These are phyloP conservation scores for Drosophila bunnanda DNA, from an alignment of 2,888 invertebrate species.

Conservation along the genomic window DNA sequence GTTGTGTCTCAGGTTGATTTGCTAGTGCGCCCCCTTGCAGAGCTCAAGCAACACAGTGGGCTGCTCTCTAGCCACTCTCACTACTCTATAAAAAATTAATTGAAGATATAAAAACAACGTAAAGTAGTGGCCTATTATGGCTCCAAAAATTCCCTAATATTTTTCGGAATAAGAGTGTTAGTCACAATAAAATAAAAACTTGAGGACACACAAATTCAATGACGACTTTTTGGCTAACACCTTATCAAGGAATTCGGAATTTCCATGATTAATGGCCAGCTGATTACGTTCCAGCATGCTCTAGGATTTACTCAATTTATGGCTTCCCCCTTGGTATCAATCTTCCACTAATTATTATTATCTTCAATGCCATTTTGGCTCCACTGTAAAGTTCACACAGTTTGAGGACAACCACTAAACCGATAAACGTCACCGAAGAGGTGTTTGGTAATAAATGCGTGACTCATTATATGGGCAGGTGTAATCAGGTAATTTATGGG, in stretches of 20 bases:
- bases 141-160: background rate
- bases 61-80: background rate
- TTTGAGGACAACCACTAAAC: constrained; percentile 20
- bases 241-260: background rate
- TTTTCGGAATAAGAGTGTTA: background rate
- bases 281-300: background rate
- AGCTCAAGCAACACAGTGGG: constrained; percentile 5
- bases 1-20: constrained; percentile 7
- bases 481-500: constrained; percentile 23
- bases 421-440: constrained; percentile 15
- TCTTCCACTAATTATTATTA: background rate
- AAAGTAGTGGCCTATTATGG: background rate
- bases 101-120: too few species aligned
- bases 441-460: constrained; percentile 12
- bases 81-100: background rate
- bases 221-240: background rate
- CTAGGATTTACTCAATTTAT: background rate
- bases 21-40: background rate
- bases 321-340: background rate
- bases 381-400: constrained; percentile 8
- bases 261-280: constrained; percentile 1
- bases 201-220: background rate
- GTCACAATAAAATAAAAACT: background rate
- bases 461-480: constrained; percentile 15
- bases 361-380: background rate